phyloP scores from a whole-genome alignment of 2,797 vertebrate genomes.

The Lithobates pipiens region DNA sequence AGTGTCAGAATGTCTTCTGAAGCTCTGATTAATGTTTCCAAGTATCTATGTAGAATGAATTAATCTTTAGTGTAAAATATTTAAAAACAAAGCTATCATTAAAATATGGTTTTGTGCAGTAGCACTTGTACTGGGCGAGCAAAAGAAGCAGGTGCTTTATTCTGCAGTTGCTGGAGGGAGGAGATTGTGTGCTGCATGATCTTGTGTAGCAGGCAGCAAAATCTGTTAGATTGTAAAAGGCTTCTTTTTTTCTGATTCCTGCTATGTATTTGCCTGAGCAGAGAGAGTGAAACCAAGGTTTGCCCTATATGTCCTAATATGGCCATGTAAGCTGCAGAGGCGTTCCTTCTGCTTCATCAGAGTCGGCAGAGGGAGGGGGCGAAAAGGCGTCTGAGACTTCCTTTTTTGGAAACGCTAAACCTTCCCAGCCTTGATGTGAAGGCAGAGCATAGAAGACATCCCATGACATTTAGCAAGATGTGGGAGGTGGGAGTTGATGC shows the following conservation, averaged over 20 bases:
- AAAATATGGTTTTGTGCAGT: too few species aligned
- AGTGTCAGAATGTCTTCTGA: too few species aligned
- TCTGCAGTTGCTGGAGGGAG: not conserved
- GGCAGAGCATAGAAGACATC: conserved; percentile 3
- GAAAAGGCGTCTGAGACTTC: conserved; percentile 31
- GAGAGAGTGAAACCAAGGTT: conserved; percentile 20
- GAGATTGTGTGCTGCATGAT: not conserved
- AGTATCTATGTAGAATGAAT: too few species aligned
- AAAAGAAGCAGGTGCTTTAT: conserved; percentile 38
- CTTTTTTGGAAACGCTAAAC: conserved; percentile 57
- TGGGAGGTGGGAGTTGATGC: conserved; percentile 10
- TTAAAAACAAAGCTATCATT: too few species aligned
- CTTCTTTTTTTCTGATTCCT: conserved; percentile 8
- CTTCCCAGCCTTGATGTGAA: conserved; percentile 16
- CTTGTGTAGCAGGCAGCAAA: not conserved
- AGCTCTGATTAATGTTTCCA: too few species aligned
- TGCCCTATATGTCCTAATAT: conserved; percentile 60
- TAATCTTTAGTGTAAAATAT: too few species aligned
- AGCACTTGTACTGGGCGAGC: too few species aligned
- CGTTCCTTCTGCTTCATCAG: conserved; percentile 8
- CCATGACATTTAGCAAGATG: conserved; percentile 34
- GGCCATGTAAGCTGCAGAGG: conserved; percentile 57
- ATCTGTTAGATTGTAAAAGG: conserved; percentile 18
- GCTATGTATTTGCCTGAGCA: conserved; percentile 4
- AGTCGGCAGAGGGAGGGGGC: not conserved